Conservation (phyloP, 1,140 invertebrate species). For the Spodoptera litura region DNA sequence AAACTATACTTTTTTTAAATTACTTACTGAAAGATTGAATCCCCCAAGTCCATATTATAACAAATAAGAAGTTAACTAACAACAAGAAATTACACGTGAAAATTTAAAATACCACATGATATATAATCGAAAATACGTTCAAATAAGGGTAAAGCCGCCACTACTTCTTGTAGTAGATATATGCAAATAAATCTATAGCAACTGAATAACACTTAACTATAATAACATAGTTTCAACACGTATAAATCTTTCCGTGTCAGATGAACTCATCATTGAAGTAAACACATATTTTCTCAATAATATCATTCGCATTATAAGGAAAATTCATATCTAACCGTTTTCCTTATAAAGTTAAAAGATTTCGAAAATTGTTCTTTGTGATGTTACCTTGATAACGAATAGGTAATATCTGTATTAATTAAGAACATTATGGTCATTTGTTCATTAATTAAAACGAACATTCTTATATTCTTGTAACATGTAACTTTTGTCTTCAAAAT, state of each 20-base stretch:
- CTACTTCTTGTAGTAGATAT: background rate
- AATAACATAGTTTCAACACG: slow-evolving; percentile 16
- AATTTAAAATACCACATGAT: too few species aligned
- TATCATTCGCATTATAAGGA: slow-evolving; percentile 13
- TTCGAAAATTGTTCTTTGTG: background rate
- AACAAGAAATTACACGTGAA: too few species aligned
- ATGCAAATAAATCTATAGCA: slow-evolving; percentile 1
- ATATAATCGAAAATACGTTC: too few species aligned
- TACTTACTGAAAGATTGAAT: too few species aligned
- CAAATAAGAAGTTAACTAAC: too few species aligned
- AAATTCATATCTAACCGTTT: slow-evolving; percentile 5
- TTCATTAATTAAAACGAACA: too few species aligned
- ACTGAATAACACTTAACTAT: slow-evolving; percentile 10
- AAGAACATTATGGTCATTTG: too few species aligned
- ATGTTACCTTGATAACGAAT: background rate
- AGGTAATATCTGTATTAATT: too few species aligned
- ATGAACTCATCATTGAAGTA: slow-evolving; percentile 32
- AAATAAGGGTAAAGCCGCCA: background rate
- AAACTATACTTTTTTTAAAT: too few species aligned
- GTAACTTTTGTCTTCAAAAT: too few species aligned
- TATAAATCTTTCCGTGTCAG: slow-evolving; percentile 16
- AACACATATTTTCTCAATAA: slow-evolving; percentile 31
- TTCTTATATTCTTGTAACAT: too few species aligned
- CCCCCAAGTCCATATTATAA: too few species aligned
- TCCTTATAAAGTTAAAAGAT: background rate